These are phyloP conservation scores for Colossoma macropomum DNA, from an alignment of 2,113 vertebrate species.

Conservation along the genomic window DNA sequence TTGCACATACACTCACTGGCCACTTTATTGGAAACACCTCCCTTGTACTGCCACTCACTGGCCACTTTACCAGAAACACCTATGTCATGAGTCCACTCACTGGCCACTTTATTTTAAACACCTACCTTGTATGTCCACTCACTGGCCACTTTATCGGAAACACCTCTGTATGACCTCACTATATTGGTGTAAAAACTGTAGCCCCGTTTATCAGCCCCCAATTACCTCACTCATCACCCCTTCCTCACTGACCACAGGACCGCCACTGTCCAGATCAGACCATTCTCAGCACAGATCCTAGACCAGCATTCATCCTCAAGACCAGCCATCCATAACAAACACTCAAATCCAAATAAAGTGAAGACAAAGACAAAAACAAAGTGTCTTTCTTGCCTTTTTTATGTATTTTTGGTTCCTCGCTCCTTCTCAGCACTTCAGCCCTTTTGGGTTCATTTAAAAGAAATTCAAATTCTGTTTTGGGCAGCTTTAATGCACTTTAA, in stretches of 20 bases:
- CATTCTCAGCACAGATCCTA: no score
- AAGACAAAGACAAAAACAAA: conserved; percentile 43
- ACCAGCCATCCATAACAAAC: neutral
- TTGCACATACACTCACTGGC: neutral
- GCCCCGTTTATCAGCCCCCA: neutral
- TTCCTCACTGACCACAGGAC: neutral
- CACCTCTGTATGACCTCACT: neutral
- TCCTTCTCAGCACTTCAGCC: neutral
- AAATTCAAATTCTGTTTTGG: conserved; percentile 41
- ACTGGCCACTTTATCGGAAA: neutral
- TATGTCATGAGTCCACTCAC: no score
- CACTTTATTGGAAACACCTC: neutral
- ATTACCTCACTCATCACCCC: neutral
- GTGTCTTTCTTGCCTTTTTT: neutral
- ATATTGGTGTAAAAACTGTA: neutral
- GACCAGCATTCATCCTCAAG: neutral
- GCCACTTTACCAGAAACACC: neutral
- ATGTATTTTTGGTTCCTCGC: neutral
- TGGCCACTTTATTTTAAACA: neutral
- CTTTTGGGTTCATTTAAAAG: conserved; percentile 52
- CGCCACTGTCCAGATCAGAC: no score
- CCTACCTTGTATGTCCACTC: neutral
- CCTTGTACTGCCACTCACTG: neutral
- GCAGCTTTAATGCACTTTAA: conserved; percentile 57
- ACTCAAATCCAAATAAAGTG: conserved; percentile 1